phyloP scores from a whole-genome alignment of 2,888 invertebrate species.

The Trachelus iudaicus region DNA sequence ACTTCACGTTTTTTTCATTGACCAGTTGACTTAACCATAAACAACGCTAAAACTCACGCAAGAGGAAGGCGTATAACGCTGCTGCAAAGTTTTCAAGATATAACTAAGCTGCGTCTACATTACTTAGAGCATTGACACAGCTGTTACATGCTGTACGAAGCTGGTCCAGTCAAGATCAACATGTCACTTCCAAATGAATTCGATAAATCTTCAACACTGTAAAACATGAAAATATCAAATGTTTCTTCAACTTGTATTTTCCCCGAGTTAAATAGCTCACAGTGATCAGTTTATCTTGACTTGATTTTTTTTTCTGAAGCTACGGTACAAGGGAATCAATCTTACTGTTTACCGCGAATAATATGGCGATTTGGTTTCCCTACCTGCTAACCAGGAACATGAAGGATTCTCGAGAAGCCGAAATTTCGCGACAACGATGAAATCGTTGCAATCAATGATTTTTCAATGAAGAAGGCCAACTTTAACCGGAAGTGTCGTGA shows the following conservation, averaged over 20 bases:
- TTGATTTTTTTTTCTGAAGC: neutral
- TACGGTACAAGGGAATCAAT: neutral
- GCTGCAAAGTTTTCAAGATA: neutral
- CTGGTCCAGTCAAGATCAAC: neutral
- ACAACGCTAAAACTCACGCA: neutral
- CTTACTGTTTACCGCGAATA: neutral
- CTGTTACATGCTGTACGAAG: neutral
- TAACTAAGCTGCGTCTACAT: neutral
- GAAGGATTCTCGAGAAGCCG: neutral
- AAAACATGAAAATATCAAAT: neutral
- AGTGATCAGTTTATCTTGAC: neutral
- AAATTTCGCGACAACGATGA: neutral
- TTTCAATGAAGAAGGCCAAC: neutral
- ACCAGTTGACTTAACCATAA: slow-evolving; percentile 4
- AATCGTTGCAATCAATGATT: neutral
- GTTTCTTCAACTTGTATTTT: neutral
- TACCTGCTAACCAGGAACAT: neutral
- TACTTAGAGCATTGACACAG: neutral
- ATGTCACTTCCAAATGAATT: too few relatives aligned
- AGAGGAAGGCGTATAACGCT: neutral
- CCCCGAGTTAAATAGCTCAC: neutral
- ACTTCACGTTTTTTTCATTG: slow-evolving; percentile 17
- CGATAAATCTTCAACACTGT: neutral
- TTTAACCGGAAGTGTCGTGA: neutral
- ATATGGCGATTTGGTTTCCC: neutral